Percentiles rank a stretch among this genome's conserved stretches.
Conservation (phyloP, 1,140 invertebrate species). For the Aphis craccivora region DNA sequence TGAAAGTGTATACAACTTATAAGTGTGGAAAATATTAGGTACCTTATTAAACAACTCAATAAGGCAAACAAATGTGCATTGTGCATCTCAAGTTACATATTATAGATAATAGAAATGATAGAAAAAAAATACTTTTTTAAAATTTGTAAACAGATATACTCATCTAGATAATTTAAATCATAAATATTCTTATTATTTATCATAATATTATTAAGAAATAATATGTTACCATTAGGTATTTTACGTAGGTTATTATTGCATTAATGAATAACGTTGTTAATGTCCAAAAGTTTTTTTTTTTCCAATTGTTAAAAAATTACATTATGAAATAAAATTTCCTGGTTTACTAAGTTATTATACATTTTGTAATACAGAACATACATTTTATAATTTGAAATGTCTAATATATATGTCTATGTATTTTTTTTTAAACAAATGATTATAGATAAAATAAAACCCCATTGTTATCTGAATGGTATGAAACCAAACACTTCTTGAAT, state of each 20-base stretch:
- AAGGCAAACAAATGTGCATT: background rate
- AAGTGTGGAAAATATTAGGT: background rate
- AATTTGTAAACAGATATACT: background rate
- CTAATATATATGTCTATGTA: background rate
- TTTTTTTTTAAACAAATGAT: constrained; percentile 9
- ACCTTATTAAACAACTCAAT: background rate
- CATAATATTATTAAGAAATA: background rate
- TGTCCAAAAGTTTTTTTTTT: background rate
- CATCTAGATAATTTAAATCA: background rate
- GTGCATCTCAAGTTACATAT: background rate
- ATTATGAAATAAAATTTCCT: background rate
- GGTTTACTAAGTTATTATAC: background rate
- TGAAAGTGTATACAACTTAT: background rate
- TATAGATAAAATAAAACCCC: constrained; percentile 8
- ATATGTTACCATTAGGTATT: background rate
- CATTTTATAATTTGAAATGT: background rate
- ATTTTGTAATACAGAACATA: background rate
- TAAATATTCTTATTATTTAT: background rate
- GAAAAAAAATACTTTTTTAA: background rate
- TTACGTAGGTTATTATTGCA: background rate
- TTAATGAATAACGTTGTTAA: background rate
- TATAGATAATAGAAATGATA: background rate
- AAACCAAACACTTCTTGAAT: background rate
- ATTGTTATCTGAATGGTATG: too few relatives aligned
- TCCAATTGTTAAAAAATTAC: background rate